These are phyloP conservation scores for Amyelois transitella DNA, from an alignment of 1,140 invertebrate genomes.

Conservation along the genomic window DNA sequence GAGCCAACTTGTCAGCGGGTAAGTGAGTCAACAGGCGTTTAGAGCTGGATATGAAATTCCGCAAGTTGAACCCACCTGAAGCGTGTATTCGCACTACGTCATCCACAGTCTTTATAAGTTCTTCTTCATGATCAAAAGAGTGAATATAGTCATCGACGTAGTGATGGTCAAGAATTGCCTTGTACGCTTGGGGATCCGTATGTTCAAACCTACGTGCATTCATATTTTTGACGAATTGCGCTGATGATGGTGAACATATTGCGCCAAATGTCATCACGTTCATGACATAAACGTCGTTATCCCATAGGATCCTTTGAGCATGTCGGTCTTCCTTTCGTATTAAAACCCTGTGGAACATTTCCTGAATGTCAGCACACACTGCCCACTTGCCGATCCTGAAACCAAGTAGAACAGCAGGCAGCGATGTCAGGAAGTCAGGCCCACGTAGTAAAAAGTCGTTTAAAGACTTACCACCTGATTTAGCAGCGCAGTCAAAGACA, in stretches of 20 bases:
- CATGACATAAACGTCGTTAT: slow-evolving; percentile 24
- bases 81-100: too few species aligned
- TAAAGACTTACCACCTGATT: slow-evolving; percentile 17
- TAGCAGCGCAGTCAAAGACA: slow-evolving; percentile 27
- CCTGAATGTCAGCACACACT: slow-evolving; percentile 30
- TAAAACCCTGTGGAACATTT: slow-evolving; percentile 34
- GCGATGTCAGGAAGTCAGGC: slow-evolving; percentile 16
- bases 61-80: too few species aligned
- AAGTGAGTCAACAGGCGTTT: too few species aligned
- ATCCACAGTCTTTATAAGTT: too few species aligned
- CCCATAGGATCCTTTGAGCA: slow-evolving; percentile 29
- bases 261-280: slow-evolving; percentile 26
- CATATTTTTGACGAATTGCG: slow-evolving; percentile 23
- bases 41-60: too few species aligned
- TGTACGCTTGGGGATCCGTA: slow-evolving; percentile 13
- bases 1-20: too few species aligned
- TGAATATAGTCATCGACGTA: too few species aligned
- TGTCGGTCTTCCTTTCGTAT: slow-evolving; percentile 21
- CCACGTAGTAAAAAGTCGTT: slow-evolving; percentile 24
- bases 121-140: too few species aligned
- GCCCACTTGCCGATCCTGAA: slow-evolving; percentile 27
- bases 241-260: slow-evolving; percentile 22
- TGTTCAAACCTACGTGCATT: slow-evolving; percentile 22
- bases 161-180: too few species aligned
- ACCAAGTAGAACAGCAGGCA: slow-evolving; percentile 18